These are phyloP conservation scores for Holacanthus passer DNA, from an alignment of 2,113 vertebrate genomes.

Conservation along the genomic window DNA sequence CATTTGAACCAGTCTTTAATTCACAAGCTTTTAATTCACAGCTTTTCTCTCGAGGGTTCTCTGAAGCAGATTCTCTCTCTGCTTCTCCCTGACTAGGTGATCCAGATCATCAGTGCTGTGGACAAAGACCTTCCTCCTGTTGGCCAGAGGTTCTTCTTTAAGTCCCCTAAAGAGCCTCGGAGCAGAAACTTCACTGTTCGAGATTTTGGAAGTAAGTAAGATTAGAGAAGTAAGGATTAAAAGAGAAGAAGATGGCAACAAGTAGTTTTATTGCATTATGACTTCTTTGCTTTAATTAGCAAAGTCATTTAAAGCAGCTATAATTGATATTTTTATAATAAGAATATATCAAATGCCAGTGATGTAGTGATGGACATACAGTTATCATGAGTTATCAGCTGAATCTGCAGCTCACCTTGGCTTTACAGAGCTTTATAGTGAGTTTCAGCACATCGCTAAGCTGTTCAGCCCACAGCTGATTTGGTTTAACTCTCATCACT, in stretches of 20 bases:
- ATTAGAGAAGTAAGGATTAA: not conserved
- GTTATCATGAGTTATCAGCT: no score
- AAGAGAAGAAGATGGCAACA: not conserved
- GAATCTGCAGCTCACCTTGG: no score
- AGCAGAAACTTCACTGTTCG: conserved; percentile 95
- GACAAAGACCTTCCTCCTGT: conserved; percentile 90
- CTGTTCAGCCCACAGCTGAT: no score
- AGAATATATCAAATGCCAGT: not conserved
- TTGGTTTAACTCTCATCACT: no score
- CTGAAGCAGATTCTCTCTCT: not conserved
- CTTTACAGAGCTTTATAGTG: no score
- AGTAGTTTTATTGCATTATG: no score
- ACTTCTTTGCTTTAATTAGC: not conserved
- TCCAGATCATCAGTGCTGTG: conserved; percentile 90
- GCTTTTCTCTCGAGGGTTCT: not conserved
- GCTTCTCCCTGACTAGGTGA: conserved; percentile 84
- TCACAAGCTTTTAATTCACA: not conserved
- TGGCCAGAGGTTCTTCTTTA: conserved; percentile 92
- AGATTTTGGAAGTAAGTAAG: conserved; percentile 95
- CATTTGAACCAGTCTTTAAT: not conserved
- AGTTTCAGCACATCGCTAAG: no score
- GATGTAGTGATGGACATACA: no score
- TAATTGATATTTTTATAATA: not conserved
- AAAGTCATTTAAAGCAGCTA: not conserved
- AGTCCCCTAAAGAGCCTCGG: conserved; percentile 86